phyloP scores from a whole-genome alignment of 2,888 invertebrate genomes.

The Drosophila anceps region DNA sequence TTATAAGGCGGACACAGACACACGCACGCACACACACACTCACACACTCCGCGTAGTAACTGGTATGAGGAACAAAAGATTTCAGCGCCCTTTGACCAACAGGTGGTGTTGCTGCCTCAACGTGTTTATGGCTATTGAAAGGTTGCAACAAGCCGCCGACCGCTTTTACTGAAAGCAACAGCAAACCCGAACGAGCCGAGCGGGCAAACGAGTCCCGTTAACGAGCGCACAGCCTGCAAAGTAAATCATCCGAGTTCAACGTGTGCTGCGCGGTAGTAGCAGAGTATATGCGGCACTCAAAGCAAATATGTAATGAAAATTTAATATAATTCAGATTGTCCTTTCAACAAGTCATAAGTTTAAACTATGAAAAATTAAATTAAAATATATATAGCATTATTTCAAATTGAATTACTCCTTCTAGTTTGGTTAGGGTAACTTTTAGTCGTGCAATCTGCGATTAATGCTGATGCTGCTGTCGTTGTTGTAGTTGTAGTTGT shows the following conservation, averaged over 20 bases:
- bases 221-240: constrained; percentile 37
- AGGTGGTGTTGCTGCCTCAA: constrained; percentile 83
- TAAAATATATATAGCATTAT: background rate
- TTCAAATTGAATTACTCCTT: background rate
- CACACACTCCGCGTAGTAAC: background rate
- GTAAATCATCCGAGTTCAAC: constrained; percentile 39
- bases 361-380: background rate
- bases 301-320: background rate
- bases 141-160: constrained; percentile 73
- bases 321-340: background rate
- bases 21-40: constrained; percentile 10
- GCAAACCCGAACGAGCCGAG: constrained; percentile 47
- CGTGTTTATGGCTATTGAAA: constrained; percentile 82
- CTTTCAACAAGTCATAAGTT: background rate
- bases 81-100: constrained; percentile 66
- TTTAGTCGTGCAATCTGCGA: background rate
- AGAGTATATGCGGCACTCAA: constrained; percentile 14
- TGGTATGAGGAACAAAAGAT: background rate
- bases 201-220: constrained; percentile 15
- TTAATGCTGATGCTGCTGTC: background rate
- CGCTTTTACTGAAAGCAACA: constrained; percentile 70
- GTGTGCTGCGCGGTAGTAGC: background rate
- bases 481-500: background rate
- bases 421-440: constrained; percentile 6
- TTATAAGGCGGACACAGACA: background rate